A percentile compares a stretch with the other conserved stretches of the same genome.
Evolutionary conservation across 2,888 invertebrate genomes (phyloP).

Genomic region (Sisyra nigra): DNA sequence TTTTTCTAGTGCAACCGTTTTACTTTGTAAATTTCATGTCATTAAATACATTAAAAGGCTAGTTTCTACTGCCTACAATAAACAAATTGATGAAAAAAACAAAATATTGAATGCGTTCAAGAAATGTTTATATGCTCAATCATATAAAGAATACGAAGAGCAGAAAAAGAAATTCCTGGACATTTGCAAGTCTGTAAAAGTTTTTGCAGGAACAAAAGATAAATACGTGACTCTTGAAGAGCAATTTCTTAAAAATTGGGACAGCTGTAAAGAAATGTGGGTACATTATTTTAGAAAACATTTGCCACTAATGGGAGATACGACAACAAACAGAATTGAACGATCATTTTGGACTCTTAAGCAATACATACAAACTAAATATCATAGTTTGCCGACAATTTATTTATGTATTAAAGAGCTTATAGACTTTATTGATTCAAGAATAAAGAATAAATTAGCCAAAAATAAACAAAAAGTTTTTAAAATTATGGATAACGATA

Average conservation of each 20-base stretch:
- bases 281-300: no score
- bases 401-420: no score
- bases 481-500: no score
- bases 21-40: neutral
- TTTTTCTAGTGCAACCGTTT: neutral
- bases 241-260: conserved; percentile 11
- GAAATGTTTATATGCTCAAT: conserved; percentile 1
- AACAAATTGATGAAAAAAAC: no score
- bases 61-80: neutral
- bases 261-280: conserved; percentile 10
- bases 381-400: no score
- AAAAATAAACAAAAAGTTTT: no score
- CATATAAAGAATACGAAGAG: neutral
- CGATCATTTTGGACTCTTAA: no score
- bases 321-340: no score
- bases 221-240: conserved; percentile 6
- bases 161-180: neutral
- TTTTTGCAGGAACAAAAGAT: conserved; percentile 8
- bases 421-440: no score
- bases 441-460: no score
- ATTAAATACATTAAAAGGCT: neutral
- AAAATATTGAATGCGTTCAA: conserved; percentile 1
- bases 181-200: neutral
- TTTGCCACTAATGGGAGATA: no score
- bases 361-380: no score